A percentile compares a stretch with the other conserved stretches of the same genome.
phyloP scores from a whole-genome alignment of 2,888 invertebrate species.

The Leptopilina myrica region DNA sequence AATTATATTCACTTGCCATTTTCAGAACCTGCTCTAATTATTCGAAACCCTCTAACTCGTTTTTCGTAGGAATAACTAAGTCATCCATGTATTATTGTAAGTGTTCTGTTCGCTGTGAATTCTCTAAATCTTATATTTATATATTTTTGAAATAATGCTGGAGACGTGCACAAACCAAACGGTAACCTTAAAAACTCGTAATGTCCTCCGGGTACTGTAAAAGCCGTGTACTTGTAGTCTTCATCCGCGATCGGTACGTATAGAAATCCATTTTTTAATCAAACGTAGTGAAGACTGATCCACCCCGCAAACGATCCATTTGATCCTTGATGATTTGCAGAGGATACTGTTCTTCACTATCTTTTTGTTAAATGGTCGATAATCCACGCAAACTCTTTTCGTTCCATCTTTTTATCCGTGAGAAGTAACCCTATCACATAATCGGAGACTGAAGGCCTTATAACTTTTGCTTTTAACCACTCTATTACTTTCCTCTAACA shows the following conservation, averaged over 20 bases:
- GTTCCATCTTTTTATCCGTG: slow-evolving; percentile 62
- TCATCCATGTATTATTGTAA: too few species aligned
- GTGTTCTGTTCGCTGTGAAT: too few species aligned
- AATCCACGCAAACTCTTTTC: slow-evolving; percentile 55
- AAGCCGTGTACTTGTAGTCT: slow-evolving; percentile 32
- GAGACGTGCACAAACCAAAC: slow-evolving; percentile 30
- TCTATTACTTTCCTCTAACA: slow-evolving; percentile 62
- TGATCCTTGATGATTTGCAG: too few species aligned
- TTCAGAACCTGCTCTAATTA: background rate
- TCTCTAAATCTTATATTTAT: too few species aligned
- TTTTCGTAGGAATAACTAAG: too few species aligned
- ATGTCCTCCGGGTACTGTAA: slow-evolving; percentile 44
- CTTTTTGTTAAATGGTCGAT: too few species aligned
- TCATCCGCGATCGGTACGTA: slow-evolving; percentile 39
- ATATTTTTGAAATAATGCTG: too few species aligned
- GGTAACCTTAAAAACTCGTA: slow-evolving; percentile 45
- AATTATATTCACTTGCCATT: too few species aligned
- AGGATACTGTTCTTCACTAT: too few species aligned
- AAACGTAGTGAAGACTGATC: slow-evolving; percentile 26
- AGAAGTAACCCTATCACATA: slow-evolving; percentile 67
- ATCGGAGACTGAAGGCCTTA: slow-evolving; percentile 65
- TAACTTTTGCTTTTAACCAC: slow-evolving; percentile 66
- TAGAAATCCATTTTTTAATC: slow-evolving; percentile 42
- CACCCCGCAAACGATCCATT: background rate
- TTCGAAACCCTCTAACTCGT: too few species aligned